Conservation (phyloP, 1,140 invertebrate species). For the Anastrepha obliqua region DNA sequence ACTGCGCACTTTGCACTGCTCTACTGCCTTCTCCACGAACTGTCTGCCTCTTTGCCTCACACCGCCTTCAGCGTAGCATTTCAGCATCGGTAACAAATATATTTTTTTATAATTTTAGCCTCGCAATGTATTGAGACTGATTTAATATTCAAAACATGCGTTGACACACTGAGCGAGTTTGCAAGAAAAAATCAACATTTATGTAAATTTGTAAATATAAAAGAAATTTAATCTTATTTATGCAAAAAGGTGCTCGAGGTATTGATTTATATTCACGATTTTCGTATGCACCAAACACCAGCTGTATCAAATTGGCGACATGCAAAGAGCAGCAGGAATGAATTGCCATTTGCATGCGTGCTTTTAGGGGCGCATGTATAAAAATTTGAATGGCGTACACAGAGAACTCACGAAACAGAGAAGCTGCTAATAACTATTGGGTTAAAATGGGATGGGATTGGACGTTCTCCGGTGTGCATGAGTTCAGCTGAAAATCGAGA, state of each 20-base stretch:
- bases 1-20: background rate
- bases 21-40: background rate
- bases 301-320: background rate
- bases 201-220: conserved; percentile 4
- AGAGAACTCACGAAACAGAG: too few species aligned
- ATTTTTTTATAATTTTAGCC: conserved; percentile 1
- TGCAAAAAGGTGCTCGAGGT: background rate
- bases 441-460: too few species aligned
- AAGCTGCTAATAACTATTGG: too few species aligned
- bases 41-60: too few species aligned
- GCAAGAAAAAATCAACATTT: background rate
- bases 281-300: background rate
- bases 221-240: background rate
- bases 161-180: conserved; percentile 17
- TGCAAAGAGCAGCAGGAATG: background rate
- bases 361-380: background rate
- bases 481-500: too few species aligned
- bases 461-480: too few species aligned
- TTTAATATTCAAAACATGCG: conserved; percentile 44
- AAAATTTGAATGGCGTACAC: background rate
- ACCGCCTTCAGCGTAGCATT: background rate
- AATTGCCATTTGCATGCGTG: background rate
- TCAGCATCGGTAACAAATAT: background rate
- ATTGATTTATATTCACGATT: conserved; percentile 36
- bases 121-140: background rate